These are phyloP conservation scores for human (Homo sapiens) DNA, from an alignment of 2,113 vertebrate genomes.

Conservation along the genomic window DNA sequence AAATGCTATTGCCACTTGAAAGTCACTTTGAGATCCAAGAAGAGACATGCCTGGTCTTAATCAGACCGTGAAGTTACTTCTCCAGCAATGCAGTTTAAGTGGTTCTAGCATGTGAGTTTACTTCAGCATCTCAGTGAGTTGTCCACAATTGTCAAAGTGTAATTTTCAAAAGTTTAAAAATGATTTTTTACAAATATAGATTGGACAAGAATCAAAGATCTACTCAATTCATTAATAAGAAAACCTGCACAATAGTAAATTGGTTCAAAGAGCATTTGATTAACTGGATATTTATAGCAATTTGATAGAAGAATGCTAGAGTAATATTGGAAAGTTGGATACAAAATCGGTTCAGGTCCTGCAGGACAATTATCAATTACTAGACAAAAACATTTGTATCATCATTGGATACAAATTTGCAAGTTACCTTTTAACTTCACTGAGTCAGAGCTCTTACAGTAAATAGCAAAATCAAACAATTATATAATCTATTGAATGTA, in stretches of 20 bases:
- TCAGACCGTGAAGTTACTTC: not conserved
- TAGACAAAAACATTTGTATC: not conserved
- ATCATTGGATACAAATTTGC: not conserved
- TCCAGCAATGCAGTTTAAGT: not conserved
- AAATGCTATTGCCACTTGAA: not conserved
- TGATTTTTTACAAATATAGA: not conserved
- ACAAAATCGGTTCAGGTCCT: not conserved
- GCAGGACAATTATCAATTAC: not conserved
- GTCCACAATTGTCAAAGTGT: not conserved
- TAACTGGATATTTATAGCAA: not conserved
- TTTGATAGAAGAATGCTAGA: not conserved
- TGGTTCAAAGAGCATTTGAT: not conserved
- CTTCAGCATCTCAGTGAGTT: not conserved
- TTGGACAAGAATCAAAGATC: not conserved
- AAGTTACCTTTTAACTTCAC: not conserved
- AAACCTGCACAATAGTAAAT: not conserved
- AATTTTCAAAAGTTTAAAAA: constrained; percentile 30
- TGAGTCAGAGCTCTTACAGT: not conserved
- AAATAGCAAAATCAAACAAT: constrained; percentile 7
- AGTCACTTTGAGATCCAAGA: not conserved
- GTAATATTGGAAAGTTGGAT: not conserved
- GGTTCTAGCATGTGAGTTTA: not conserved
- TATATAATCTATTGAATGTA: not conserved
- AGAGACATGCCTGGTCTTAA: not conserved
- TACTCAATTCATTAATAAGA: not conserved